phyloP scores from a whole-genome alignment of 2,113 vertebrate species.

The Tenebrosternarchus preto region DNA sequence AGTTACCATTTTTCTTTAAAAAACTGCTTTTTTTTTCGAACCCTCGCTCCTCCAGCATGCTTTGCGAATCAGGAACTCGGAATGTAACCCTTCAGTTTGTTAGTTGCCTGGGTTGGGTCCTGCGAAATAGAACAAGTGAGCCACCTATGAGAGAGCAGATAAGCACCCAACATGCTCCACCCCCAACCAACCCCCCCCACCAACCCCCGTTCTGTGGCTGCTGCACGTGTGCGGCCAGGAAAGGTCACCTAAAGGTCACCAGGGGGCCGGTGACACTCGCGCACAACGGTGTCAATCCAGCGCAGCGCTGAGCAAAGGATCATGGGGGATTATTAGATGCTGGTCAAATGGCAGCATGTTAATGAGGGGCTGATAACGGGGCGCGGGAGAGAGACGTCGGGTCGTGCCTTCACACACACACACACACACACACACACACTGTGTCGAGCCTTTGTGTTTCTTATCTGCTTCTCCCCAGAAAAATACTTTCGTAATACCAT shows the following conservation, averaged over 20 bases:
- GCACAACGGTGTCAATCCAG: slow-evolving; percentile 52
- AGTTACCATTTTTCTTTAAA: slow-evolving; percentile 24
- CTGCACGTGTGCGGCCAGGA: slow-evolving; percentile 60
- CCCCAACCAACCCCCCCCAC: slow-evolving; percentile 52
- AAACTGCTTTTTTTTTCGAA: slow-evolving; percentile 13
- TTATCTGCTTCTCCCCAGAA: slow-evolving; percentile 44
- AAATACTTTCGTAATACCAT: slow-evolving; percentile 46
- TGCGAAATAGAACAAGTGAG: background rate
- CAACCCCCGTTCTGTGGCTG: slow-evolving; percentile 59
- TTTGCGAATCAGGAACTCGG: too few species aligned
- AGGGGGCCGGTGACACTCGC: slow-evolving; percentile 60
- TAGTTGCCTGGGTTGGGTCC: background rate
- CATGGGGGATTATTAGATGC: slow-evolving; percentile 34
- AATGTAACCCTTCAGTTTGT: too few species aligned
- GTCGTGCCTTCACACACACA: background rate
- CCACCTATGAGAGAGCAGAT: background rate
- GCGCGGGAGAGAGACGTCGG: background rate
- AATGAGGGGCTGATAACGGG: slow-evolving; percentile 34
- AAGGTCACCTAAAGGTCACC: slow-evolving; percentile 73
- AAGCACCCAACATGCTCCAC: background rate
- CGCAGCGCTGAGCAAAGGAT: slow-evolving; percentile 42
- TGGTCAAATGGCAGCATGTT: slow-evolving; percentile 46
- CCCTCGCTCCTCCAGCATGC: background rate
- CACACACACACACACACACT: background rate
- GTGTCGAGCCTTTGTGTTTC: slow-evolving; percentile 30